Conservation (phyloP, 2,888 invertebrate species). For the Auanema sp. region DNA sequence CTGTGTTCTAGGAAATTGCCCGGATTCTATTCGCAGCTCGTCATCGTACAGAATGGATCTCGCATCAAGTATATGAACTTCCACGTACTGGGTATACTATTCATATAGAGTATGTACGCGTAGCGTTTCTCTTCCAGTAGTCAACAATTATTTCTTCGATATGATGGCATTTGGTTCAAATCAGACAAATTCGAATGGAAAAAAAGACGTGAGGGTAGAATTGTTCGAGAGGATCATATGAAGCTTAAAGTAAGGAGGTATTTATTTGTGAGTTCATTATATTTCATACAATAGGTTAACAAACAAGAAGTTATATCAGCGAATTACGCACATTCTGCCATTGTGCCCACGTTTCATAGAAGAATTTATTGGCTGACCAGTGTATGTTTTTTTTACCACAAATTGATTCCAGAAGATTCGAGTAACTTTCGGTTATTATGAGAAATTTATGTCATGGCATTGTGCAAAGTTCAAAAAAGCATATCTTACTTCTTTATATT, state of each 20-base stretch:
- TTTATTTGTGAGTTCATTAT: neutral
- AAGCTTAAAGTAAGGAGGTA: slow-evolving; percentile 80
- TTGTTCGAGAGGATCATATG: slow-evolving; percentile 98
- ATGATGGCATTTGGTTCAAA: slow-evolving; percentile 40
- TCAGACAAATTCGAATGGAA: slow-evolving; percentile 74
- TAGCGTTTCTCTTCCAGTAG: slow-evolving; percentile 23
- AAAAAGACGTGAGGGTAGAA: slow-evolving; percentile 94
- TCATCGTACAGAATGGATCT: slow-evolving; percentile 29
- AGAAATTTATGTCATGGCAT: no score
- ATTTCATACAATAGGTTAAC: slow-evolving; percentile 20
- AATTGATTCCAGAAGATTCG: neutral
- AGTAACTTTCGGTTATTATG: no score
- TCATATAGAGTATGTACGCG: neutral
- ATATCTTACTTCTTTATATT: no score
- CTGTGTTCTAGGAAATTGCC: slow-evolving; percentile 27
- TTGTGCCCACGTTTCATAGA: slow-evolving; percentile 95
- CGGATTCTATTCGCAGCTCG: slow-evolving; percentile 21
- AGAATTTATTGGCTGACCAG: slow-evolving; percentile 91
- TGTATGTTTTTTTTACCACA: slow-evolving; percentile 21
- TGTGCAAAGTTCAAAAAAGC: no score
- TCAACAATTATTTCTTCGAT: slow-evolving; percentile 36
- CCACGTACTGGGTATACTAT: slow-evolving; percentile 12
- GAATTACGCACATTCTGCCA: slow-evolving; percentile 97
- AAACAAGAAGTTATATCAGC: slow-evolving; percentile 85
- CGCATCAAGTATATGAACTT: slow-evolving; percentile 13